Evolutionary conservation across 2,797 vertebrate genomes (phyloP).

Genomic region (Syngnathus rostellatus): DNA sequence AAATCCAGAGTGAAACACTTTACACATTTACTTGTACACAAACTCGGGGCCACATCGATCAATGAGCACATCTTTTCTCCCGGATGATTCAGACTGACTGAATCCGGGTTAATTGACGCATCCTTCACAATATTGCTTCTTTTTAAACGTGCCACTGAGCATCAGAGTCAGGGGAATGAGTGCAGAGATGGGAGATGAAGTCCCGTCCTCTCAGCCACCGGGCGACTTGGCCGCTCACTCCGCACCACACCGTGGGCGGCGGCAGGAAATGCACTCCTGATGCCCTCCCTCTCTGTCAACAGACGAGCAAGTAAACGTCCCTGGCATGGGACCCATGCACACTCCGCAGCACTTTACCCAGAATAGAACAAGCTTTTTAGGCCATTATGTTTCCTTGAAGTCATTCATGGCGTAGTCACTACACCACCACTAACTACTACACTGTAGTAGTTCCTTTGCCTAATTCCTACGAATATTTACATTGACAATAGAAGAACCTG

Average conservation of each 20-base stretch:
- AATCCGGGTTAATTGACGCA: slow-evolving; percentile 10
- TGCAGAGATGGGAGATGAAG: not conserved
- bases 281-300: slow-evolving; percentile 16
- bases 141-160: not conserved
- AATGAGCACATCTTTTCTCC: not conserved
- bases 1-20: not conserved
- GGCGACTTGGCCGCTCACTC: not conserved
- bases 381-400: not conserved
- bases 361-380: not conserved
- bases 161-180: not conserved
- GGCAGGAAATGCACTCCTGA: slow-evolving; percentile 22
- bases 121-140: slow-evolving; percentile 6
- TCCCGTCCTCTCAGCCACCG: not conserved
- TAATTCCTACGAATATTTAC: not conserved
- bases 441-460: not conserved
- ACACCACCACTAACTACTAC: too few relatives aligned
- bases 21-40: not conserved
- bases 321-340: not conserved
- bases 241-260: slow-evolving; percentile 17
- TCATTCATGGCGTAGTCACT: not conserved
- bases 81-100: slow-evolving; percentile 7
- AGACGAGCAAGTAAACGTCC: not conserved
- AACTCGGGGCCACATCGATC: not conserved
- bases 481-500: too few relatives aligned
- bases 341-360: not conserved